Conservation (phyloP, 1,140 invertebrate genomes). For the Cherax quadricarinatus region DNA sequence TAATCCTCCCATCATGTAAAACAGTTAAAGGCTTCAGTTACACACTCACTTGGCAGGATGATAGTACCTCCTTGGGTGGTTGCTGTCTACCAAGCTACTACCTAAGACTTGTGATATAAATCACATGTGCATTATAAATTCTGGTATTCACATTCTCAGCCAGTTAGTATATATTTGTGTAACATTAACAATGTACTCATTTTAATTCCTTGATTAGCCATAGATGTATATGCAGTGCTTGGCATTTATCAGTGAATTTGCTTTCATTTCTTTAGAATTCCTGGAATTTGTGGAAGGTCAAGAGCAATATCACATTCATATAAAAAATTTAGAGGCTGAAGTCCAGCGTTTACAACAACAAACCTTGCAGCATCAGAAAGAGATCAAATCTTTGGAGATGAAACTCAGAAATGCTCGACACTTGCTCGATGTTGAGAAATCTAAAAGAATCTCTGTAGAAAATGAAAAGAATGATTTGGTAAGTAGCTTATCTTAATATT, state of each 20-base stretch:
- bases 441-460: conserved; percentile 22
- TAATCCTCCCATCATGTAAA: no score
- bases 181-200: no score
- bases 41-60: no score
- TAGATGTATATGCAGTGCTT: no score
- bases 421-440: conserved; percentile 51
- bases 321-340: conserved; percentile 20
- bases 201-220: no score
- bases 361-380: conserved; percentile 11
- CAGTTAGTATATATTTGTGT: no score
- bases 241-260: background rate
- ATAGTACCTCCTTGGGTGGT: no score
- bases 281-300: conserved; percentile 43
- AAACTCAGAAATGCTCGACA: conserved; percentile 58
- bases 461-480: conserved; percentile 60
- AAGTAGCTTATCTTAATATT: background rate
- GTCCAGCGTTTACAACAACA: conserved; percentile 44
- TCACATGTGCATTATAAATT: no score
- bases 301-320: background rate
- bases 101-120: no score
- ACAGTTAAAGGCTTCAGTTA: no score
- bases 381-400: conserved; percentile 45
- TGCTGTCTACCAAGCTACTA: no score
- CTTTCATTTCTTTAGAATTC: conserved; percentile 36
- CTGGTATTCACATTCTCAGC: no score